Evolutionary conservation across 2,797 vertebrate genomes (phyloP).

Genomic region (Microcaecilia unicolor): DNA sequence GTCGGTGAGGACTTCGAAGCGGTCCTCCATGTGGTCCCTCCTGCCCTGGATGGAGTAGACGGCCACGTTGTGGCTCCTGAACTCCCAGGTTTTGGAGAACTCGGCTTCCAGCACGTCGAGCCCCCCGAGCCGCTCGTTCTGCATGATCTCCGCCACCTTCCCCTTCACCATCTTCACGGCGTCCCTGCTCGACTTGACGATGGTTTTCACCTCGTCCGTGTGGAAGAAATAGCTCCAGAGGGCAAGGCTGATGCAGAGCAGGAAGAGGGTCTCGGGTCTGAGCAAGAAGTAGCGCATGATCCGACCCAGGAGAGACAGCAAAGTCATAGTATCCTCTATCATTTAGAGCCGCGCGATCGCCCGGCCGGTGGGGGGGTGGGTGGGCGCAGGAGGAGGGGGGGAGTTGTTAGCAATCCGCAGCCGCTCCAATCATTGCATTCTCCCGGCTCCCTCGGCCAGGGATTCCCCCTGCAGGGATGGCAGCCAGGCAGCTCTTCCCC

Average conservation of each 20-base stretch:
- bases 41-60: conserved; percentile 97
- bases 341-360: conserved; percentile 44
- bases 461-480: no score
- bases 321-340: conserved; percentile 98
- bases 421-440: no score
- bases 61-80: conserved; percentile 89
- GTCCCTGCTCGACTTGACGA: conserved; percentile 95
- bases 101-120: conserved; percentile 87
- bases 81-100: conserved; percentile 97
- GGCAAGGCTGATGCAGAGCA: conserved; percentile 94
- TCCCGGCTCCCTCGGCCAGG: no score
- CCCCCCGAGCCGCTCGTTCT: conserved; percentile 86
- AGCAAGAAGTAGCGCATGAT: conserved; percentile 99
- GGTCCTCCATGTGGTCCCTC: conserved; percentile 97
- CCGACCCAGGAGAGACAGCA: conserved; percentile 96
- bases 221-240: conserved; percentile 99
- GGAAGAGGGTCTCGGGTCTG: conserved; percentile 93
- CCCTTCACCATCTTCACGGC: conserved; percentile 99
- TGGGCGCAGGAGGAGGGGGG: no score
- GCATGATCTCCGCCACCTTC: conserved; percentile 97
- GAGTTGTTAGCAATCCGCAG: no score
- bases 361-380: neutral
- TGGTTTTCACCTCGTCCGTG: conserved; percentile 97
- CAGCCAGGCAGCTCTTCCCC: no score
- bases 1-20: conserved; percentile 89